Percentiles rank a stretch among this genome's conserved stretches.
Evolutionary conservation across 2,888 invertebrate genomes (phyloP).

Genomic region (Tachina fera): DNA sequence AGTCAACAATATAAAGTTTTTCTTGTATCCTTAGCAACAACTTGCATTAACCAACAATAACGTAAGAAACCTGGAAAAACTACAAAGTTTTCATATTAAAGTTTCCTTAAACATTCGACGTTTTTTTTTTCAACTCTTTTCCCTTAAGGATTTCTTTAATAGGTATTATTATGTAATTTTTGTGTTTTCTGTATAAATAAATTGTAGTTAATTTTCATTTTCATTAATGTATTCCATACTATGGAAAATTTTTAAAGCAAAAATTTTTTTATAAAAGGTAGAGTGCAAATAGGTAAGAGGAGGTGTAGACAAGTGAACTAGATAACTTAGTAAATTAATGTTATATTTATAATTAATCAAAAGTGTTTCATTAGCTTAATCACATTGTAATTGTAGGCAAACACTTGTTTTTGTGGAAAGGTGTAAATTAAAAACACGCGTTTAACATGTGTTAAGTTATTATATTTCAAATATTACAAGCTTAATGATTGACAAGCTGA

Average conservation of each 20-base stretch:
- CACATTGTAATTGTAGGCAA: slow-evolving; percentile 11
- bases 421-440: too few species aligned
- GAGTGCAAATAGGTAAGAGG: background rate
- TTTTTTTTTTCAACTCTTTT: background rate
- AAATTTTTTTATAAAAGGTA: background rate
- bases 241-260: slow-evolving; percentile 11
- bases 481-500: too few species aligned
- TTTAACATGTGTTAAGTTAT: too few species aligned
- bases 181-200: background rate
- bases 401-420: background rate
- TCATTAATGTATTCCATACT: slow-evolving; percentile 4
- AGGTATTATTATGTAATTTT: slow-evolving; percentile 16
- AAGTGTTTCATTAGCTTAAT: slow-evolving; percentile 46
- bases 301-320: background rate
- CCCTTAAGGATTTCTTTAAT: slow-evolving; percentile 20
- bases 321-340: background rate
- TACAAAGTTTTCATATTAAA: slow-evolving; percentile 11
- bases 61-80: slow-evolving; percentile 10
- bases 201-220: slow-evolving; percentile 11
- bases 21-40: slow-evolving; percentile 14
- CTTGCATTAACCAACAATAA: slow-evolving; percentile 5
- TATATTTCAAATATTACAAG: too few species aligned
- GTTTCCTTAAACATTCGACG: background rate
- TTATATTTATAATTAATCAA: slow-evolving; percentile 27
- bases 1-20: slow-evolving; percentile 2